phyloP scores from a whole-genome alignment of 2,113 vertebrate genomes.

The Cochlearius cochlearius region DNA sequence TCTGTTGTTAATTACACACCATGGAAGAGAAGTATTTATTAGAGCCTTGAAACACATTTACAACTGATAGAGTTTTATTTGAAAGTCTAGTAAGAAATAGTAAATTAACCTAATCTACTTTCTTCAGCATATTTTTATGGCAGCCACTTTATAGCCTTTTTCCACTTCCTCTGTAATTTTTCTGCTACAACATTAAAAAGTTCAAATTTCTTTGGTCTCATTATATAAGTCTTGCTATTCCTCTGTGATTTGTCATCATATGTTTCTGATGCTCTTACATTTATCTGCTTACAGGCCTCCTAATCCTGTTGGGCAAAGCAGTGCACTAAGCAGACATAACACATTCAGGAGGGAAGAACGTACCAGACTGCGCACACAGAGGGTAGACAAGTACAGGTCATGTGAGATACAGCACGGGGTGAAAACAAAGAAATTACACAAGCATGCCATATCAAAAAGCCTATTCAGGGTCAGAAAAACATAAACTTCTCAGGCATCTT shows the following conservation, averaged over 20 bases:
- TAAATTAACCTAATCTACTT: not conserved
- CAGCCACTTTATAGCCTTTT: not conserved
- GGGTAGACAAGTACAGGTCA: not conserved
- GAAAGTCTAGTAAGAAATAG: not conserved
- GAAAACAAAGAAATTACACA: not conserved
- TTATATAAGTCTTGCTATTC: not conserved
- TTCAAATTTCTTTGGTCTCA: not conserved
- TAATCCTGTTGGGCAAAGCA: not conserved
- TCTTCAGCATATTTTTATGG: not conserved
- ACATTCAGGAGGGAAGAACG: not conserved
- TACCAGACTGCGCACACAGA: not conserved
- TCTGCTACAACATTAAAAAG: not conserved
- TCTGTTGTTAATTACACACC: not conserved
- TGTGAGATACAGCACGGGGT: not conserved
- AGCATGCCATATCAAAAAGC: not conserved
- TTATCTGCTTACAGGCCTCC: not conserved
- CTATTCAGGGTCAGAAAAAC: not conserved
- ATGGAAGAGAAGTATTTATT: not conserved
- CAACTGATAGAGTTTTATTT: not conserved
- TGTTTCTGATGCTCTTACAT: not conserved
- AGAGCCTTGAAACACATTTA: not conserved
- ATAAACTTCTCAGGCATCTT: not conserved
- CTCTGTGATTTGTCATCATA: not conserved
- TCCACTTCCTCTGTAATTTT: not conserved
- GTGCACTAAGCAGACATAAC: not conserved